Percentiles rank a stretch among this genome's conserved stretches.
Conservation (phyloP, 2,113 vertebrate species). For the Egretta garzetta region DNA sequence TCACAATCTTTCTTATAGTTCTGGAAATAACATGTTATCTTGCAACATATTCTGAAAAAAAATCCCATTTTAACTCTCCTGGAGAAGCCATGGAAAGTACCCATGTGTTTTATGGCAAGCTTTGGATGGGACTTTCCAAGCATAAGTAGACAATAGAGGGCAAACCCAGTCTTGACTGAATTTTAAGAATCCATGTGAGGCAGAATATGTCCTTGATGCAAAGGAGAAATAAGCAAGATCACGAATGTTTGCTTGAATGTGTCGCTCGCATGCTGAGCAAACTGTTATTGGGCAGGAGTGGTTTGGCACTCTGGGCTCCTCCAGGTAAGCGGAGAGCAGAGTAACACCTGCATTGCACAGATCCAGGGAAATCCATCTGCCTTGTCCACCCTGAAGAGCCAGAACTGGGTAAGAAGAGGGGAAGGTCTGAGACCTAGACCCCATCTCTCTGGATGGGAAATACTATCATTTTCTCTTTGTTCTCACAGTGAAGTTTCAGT, state of each 20-base stretch:
- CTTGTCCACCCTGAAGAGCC: neutral
- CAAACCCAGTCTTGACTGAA: neutral
- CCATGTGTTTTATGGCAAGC: fast-evolving
- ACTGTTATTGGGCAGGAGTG: neutral
- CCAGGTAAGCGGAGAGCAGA: neutral
- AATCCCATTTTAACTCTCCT: neutral
- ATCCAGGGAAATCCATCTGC: neutral
- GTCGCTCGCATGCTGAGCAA: neutral
- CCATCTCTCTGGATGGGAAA: neutral
- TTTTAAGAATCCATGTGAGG: neutral
- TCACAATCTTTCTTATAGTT: neutral
- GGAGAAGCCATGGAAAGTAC: neutral
- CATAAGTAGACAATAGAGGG: neutral
- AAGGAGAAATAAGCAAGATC: neutral
- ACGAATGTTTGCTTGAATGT: neutral
- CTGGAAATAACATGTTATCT: neutral
- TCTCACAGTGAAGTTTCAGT: neutral
- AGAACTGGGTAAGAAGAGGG: neutral
- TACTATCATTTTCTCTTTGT: neutral
- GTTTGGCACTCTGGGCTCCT: neutral
- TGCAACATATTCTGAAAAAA: neutral
- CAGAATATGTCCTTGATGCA: neutral
- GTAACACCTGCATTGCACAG: neutral
- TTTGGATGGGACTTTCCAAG: neutral
- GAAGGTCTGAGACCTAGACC: neutral